Evolutionary conservation across 2,797 vertebrate species (phyloP), one percentile per base, ranked within the genome.

Genomic region (Gymnocypris eckloni): DNA sequence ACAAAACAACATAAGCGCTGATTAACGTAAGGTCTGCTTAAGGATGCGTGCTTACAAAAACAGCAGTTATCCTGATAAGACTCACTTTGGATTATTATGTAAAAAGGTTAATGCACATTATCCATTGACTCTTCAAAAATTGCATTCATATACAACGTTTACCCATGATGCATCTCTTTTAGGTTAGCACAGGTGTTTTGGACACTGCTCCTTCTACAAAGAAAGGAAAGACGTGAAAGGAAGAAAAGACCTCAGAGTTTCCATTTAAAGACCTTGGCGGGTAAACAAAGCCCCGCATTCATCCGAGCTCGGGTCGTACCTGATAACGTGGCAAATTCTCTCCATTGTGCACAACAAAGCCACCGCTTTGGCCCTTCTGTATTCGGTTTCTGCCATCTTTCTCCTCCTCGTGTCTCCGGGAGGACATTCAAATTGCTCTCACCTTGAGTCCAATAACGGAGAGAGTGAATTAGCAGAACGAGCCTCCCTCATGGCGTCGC

Each of bases 251-350:
- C 88, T 41, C 69, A 84, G 84, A 64, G 43, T 85, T 85, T 39
- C 71, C 22, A 79, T 80, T 83, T 72, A 64, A 88, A 90, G 77
- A 88, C 89, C 85, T 89, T 87, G 75, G 89, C 83, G 54, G 86
- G 81, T 81, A 82, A 90, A 94, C 90, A 93, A 91, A 91, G 79
- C 69, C 79, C 71, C 56, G 83, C 83, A 90, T 93, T 93, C 88
- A 92, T 48, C 64, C 4, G 39, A 61, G 22, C 90, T 87, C 73
- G 81, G 86, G 66, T 41, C 72, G 72, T 70, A 90, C 88, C 91
- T 89, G 89, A 92, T 93, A 90, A 92, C 84, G 83, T 70, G 83
- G 79, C 75, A 54, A 90, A 92, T 90, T 92, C 91, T 76, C 83
- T 67, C 81, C 86, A 89, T 90, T 92, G 91, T 89, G 59, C 79